phyloP scores from a whole-genome alignment of 2,888 invertebrate genomes.

The Dione vanillae region DNA sequence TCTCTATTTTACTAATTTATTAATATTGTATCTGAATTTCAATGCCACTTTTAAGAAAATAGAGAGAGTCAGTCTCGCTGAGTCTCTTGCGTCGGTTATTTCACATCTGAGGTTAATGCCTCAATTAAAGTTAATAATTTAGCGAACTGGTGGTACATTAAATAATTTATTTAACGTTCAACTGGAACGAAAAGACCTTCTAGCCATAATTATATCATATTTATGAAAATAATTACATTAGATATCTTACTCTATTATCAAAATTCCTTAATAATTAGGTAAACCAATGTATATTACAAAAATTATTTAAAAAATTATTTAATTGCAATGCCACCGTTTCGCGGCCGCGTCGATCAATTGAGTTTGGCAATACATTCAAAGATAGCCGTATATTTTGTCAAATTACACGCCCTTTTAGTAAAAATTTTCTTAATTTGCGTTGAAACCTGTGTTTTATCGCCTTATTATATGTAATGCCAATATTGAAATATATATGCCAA shows the following conservation, averaged over 20 bases:
- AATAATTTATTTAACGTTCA: too few relatives aligned
- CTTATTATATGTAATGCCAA: slow-evolving; percentile 14
- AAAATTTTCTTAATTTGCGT: slow-evolving; percentile 23
- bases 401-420: slow-evolving; percentile 31
- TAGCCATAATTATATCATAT: too few relatives aligned
- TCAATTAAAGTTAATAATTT: too few relatives aligned
- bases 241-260: neutral
- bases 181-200: too few relatives aligned
- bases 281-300: neutral
- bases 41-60: too few relatives aligned
- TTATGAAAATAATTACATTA: too few relatives aligned
- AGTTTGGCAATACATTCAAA: slow-evolving; percentile 14
- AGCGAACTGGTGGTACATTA: too few relatives aligned
- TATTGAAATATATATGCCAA: neutral
- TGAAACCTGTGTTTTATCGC: slow-evolving; percentile 23
- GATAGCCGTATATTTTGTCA: slow-evolving; percentile 35
- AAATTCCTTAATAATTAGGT: neutral
- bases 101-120: too few relatives aligned
- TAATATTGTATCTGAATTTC: too few relatives aligned
- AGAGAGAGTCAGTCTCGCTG: too few relatives aligned
- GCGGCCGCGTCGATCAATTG: slow-evolving; percentile 1
- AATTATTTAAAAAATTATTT: neutral
- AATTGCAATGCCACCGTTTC: slow-evolving; percentile 1
- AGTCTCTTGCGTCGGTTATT: too few relatives aligned
- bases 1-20: too few relatives aligned